Conservation (phyloP, 2,113 vertebrate species). For the Sinocyclocheilus rhinocerous region DNA sequence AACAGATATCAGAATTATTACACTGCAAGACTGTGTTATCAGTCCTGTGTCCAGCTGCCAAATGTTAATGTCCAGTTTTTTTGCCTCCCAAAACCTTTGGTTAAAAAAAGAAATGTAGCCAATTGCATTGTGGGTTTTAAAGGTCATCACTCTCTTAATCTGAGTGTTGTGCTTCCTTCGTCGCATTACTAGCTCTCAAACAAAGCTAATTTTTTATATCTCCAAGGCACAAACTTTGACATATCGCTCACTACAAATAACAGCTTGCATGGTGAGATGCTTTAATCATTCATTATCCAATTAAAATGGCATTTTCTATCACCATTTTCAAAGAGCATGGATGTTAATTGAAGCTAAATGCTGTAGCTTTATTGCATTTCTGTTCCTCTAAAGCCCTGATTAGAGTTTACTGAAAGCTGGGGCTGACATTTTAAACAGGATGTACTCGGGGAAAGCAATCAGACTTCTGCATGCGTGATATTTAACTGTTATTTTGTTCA, state of each 20-base stretch:
- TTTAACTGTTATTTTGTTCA: constrained; percentile 35
- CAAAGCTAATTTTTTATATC: constrained; percentile 35
- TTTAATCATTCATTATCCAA: constrained; percentile 59
- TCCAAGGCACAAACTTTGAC: constrained; percentile 49
- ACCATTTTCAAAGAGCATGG: constrained; percentile 51
- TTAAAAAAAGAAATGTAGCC: constrained; percentile 11
- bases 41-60: constrained; percentile 7
- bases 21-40: not conserved
- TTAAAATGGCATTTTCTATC: constrained; percentile 56
- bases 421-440: constrained; percentile 36
- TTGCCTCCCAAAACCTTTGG: not conserved
- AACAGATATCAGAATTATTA: constrained; percentile 1
- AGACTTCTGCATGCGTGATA: constrained; percentile 39
- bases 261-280: constrained; percentile 25
- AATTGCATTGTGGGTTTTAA: constrained; percentile 49
- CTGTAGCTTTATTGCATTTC: constrained; percentile 53
- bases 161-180: constrained; percentile 17
- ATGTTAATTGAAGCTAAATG: constrained; percentile 54
- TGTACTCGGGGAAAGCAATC: constrained; percentile 20
- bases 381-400: constrained; percentile 48
- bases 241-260: constrained; percentile 53
- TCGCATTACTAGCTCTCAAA: constrained; percentile 20
- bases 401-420: constrained; percentile 29
- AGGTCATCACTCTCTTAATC: constrained; percentile 58
- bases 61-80: constrained; percentile 1